These are phyloP conservation scores for Brevipalpus yothersi DNA, from an alignment of 1,140 invertebrate genomes.

Conservation along the genomic window DNA sequence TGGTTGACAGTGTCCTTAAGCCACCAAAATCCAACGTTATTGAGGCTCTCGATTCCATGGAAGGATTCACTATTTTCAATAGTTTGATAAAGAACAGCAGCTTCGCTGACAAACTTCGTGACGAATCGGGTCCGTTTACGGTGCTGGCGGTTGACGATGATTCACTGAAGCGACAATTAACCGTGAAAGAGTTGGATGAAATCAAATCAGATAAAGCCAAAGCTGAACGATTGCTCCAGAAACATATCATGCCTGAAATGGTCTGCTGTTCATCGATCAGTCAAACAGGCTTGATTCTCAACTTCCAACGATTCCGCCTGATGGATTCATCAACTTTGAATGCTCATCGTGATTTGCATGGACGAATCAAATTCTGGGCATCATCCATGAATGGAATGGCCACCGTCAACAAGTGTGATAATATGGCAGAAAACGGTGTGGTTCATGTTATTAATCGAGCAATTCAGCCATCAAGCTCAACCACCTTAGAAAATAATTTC, in stretches of 20 bases:
- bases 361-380: conserved; percentile 23
- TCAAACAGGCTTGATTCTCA: conserved; percentile 8
- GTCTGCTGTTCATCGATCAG: conserved; percentile 28
- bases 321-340: conserved; percentile 21
- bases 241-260: conserved; percentile 28
- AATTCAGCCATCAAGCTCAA: background rate
- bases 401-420: conserved; percentile 29
- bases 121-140: conserved; percentile 19
- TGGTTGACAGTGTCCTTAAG: conserved; percentile 27
- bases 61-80: conserved; percentile 22
- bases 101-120: conserved; percentile 19
- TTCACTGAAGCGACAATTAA: conserved; percentile 20
- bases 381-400: conserved; percentile 20
- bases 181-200: conserved; percentile 19
- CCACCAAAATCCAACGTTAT: conserved; percentile 25
- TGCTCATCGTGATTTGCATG: conserved; percentile 23
- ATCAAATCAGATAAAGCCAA: conserved; percentile 22
- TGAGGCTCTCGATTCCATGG: conserved; percentile 20
- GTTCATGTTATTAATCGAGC: conserved; percentile 24
- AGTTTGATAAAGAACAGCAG: conserved; percentile 22
- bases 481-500: too few relatives aligned
- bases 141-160: conserved; percentile 23
- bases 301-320: conserved; percentile 17
- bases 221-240: conserved; percentile 22
- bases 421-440: conserved; percentile 30